Base-by-base conservation (phyloP, 2,888 invertebrate species). In the Oscheius onirici region DNA sequence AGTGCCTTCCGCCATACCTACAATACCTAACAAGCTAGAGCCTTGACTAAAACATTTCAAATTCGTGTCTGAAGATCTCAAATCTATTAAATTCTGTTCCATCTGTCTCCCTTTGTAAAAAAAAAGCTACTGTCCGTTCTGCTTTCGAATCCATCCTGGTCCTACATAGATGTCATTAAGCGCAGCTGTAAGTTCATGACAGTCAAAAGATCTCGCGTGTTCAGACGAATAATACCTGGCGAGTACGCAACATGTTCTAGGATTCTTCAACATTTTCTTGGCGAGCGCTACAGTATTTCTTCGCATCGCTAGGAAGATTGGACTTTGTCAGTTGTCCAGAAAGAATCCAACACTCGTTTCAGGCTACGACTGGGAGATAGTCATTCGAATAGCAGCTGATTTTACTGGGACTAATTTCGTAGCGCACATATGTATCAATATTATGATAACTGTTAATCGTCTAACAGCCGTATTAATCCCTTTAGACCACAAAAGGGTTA, bases 201-300 rank as follows among this genome's bases (percentile, higher is more conserved):
- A 34, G 34, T 34, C n/a, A n/a, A n/a, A n/a, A n/a, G n/a, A n/a
- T n/a, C n/a, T n/a, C n/a, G n/a, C n/a, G n/a, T n/a, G n/a, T 34
- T 34, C 34, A 34, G 34, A 34, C 34, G 3, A 34, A 3, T 34
- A 34, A 34, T 34, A 34, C 8, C 34, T 34, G 34, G 34, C 3
- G 34, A 34, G 34, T 34, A 20, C 28, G 60, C 22, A 43, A 41
- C 22, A 60, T n/a, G n/a, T 1, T 57, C n/a, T 28, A 57, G 57
- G 57, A n/a, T 40, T 57, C 40, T 34, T 34, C 20, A 34, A 57
- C n/a, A 57, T 57, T 34, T 17, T 34, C 15, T 26, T 57, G n/a
- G 57, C 57, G 10, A n/a, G n/a, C 2, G 57, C 57, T n/a, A n/a
- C 17, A 13, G 40, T 34, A 15, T 57, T 57, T n/a, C 28, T 40